These are phyloP conservation scores for Molothrus aeneus DNA, from an alignment of 2,797 vertebrate species.

Conservation along the genomic window DNA sequence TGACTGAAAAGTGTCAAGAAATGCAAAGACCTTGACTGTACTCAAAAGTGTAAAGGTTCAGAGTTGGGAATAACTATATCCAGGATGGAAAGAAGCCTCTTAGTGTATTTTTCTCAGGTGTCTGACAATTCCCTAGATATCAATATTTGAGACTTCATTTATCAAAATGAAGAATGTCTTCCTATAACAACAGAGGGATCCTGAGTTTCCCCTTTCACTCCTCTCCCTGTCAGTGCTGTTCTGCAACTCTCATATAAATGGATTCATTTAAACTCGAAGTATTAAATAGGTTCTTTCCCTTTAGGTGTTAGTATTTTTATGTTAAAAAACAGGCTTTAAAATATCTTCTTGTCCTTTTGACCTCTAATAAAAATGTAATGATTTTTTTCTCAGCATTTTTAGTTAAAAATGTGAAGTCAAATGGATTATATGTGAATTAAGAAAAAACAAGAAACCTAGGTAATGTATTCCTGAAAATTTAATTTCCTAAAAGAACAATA, in stretches of 20 bases:
- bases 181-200: not conserved
- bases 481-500: slow-evolving; percentile 33
- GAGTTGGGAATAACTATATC: not conserved
- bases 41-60: not conserved
- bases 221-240: not conserved
- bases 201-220: not conserved
- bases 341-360: not conserved
- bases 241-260: not conserved
- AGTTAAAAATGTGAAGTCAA: not conserved
- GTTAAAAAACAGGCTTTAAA: not conserved
- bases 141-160: not conserved
- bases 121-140: not conserved
- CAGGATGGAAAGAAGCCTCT: not conserved
- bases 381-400: not conserved
- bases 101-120: not conserved
- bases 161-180: not conserved
- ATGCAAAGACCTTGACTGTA: not conserved
- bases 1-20: not conserved
- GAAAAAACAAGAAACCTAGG: slow-evolving; percentile 12
- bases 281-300: not conserved
- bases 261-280: not conserved
- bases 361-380: not conserved
- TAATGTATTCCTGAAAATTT: slow-evolving; percentile 2
- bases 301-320: not conserved
- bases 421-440: not conserved